These are phyloP conservation scores for Chunga burmeisteri DNA, from an alignment of 2,113 vertebrate species.

Conservation along the genomic window DNA sequence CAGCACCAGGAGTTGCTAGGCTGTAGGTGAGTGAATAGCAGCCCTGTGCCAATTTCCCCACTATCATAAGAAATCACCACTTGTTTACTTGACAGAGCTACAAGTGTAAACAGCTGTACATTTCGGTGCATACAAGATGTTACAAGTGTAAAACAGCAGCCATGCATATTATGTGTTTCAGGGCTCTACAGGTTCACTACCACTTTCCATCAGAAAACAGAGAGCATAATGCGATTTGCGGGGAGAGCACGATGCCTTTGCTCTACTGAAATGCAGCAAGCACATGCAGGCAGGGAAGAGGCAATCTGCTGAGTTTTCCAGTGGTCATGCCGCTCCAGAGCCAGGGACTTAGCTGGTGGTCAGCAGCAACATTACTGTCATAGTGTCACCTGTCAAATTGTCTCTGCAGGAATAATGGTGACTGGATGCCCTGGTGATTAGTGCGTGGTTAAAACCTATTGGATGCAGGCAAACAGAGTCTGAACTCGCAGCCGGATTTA, in stretches of 20 bases:
- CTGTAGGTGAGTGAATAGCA: constrained; percentile 23
- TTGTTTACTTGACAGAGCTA: constrained; percentile 66
- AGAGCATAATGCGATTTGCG: neutral
- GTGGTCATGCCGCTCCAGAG: neutral
- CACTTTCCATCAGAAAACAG: neutral
- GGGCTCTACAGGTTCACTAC: constrained; percentile 38
- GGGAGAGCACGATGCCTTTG: neutral
- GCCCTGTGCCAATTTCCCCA: constrained; percentile 18
- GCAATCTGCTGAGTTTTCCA: neutral
- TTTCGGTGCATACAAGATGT: constrained; percentile 58
- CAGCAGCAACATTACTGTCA: neutral
- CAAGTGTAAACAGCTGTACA: constrained; percentile 64
- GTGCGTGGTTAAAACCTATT: neutral
- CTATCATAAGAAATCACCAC: constrained; percentile 47
- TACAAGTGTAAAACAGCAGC: constrained; percentile 57
- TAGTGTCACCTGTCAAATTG: constrained; percentile 44
- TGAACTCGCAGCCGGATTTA: neutral
- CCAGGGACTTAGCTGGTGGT: neutral
- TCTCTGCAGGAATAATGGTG: constrained; percentile 30
- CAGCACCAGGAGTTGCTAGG: constrained; percentile 35
- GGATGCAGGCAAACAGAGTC: neutral
- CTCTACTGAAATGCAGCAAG: neutral
- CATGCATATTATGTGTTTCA: constrained; percentile 26
- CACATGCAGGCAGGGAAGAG: neutral
- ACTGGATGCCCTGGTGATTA: neutral